Percentiles rank a stretch among this genome's conserved stretches.
These are phyloP conservation scores for Anastatus disparis DNA, from an alignment of 1,140 invertebrate species.

Conservation along the genomic window DNA sequence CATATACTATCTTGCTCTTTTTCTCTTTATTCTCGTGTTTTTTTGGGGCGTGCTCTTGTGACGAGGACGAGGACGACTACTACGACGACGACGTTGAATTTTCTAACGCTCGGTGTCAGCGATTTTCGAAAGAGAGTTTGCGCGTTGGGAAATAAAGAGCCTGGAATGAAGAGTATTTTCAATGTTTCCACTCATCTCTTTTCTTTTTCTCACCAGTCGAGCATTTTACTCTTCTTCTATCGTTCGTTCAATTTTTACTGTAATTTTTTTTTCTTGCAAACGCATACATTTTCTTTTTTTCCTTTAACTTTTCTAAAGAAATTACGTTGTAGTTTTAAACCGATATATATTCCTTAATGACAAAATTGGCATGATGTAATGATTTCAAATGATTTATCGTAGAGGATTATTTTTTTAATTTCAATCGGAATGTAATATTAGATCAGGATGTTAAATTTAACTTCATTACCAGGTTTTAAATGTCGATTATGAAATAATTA, in stretches of 20 bases:
- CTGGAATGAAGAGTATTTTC: conserved; percentile 36
- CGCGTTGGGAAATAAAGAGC: conserved; percentile 35
- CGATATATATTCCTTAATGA: too few species aligned
- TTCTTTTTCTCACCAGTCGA: background rate
- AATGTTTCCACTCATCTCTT: conserved; percentile 15
- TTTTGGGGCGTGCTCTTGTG: background rate
- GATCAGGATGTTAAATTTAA: too few species aligned
- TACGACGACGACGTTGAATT: conserved; percentile 11
- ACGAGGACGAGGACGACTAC: background rate
- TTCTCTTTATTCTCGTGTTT: background rate
- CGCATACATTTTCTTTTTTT: background rate
- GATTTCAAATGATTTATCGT: too few species aligned
- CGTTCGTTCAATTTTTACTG: conserved; percentile 10
- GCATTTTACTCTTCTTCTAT: background rate
- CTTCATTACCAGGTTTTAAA: too few species aligned
- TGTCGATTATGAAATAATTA: too few species aligned
- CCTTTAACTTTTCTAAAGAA: too few species aligned
- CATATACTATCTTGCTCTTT: background rate
- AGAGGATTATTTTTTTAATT: too few species aligned
- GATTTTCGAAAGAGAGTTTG: conserved; percentile 32
- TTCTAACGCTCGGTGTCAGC: conserved; percentile 23
- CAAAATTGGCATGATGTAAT: too few species aligned
- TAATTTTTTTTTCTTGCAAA: background rate
- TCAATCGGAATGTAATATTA: too few species aligned
- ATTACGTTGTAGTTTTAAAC: too few species aligned